Evolutionary conservation across 2,797 vertebrate species (phyloP).

Genomic region (Poecilia picta): DNA sequence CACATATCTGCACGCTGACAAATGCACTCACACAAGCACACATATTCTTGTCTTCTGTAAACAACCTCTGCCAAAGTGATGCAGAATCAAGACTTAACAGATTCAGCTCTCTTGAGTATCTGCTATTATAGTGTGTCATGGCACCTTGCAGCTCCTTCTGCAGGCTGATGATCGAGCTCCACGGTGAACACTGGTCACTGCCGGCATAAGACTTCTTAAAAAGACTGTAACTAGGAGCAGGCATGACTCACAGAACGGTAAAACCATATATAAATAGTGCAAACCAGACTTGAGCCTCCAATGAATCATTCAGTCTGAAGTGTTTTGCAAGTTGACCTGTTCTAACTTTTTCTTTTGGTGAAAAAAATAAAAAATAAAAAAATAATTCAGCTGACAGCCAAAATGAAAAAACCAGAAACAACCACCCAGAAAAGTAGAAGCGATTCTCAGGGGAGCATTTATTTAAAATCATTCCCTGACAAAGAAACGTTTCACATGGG

Average conservation of each 20-base stretch:
- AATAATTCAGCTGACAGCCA: constrained; percentile 3
- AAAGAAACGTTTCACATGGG: neutral
- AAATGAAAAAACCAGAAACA: neutral
- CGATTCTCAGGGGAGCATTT: neutral
- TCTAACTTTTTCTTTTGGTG: constrained; percentile 24
- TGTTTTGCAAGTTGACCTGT: constrained; percentile 32
- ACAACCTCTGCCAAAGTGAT: constrained; percentile 65
- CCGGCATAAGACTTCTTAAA: constrained; percentile 52
- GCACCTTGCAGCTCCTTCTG: constrained; percentile 63
- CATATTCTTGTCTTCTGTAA: constrained; percentile 44
- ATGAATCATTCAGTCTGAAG: constrained; percentile 54
- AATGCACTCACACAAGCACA: constrained; percentile 30
- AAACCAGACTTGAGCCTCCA: constrained; percentile 32
- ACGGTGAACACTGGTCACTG: constrained; percentile 59
- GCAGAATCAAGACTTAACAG: constrained; percentile 65
- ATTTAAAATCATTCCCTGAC: constrained; percentile 11
- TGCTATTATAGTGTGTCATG: constrained; percentile 47
- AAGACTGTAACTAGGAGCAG: constrained; percentile 49
- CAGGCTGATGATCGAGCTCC: constrained; percentile 56
- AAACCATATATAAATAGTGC: constrained; percentile 56
- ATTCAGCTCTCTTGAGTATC: constrained; percentile 47
- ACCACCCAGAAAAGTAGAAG: constrained; percentile 6
- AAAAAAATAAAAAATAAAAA: constrained; percentile 1
- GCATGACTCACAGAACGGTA: constrained; percentile 62
- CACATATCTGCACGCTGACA: constrained; percentile 47